Percentiles rank a stretch among this genome's conserved stretches.
Conservation (phyloP, 2,797 vertebrate genomes). For the Balearica regulorum region DNA sequence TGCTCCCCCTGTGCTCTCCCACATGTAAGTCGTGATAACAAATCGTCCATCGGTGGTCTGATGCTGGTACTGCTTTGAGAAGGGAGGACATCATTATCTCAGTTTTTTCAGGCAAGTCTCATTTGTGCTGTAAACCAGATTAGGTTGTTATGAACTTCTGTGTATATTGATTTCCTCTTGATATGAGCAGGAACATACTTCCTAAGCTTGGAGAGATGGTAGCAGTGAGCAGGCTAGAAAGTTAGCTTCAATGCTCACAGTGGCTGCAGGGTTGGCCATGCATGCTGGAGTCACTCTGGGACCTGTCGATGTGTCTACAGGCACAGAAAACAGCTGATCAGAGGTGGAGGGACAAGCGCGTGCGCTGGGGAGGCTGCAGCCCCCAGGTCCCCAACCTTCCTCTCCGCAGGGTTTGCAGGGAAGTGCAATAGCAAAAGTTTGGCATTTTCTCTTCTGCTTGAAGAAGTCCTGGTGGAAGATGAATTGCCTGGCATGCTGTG, state of each 20-base stretch:
- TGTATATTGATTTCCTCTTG: background rate
- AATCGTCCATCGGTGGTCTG: background rate
- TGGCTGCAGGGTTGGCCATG: background rate
- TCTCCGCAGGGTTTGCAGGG: background rate
- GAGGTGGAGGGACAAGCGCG: background rate
- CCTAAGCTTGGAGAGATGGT: background rate
- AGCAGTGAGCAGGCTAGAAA: background rate
- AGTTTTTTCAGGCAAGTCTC: background rate
- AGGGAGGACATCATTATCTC: background rate
- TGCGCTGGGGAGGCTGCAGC: background rate
- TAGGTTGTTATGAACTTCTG: background rate
- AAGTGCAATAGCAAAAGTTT: background rate
- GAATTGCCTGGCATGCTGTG: constrained; percentile 43
- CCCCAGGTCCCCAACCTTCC: background rate
- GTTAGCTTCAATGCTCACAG: background rate
- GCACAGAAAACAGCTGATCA: background rate
- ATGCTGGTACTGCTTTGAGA: background rate
- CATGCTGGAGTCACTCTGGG: background rate
- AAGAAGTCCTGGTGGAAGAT: constrained; percentile 53
- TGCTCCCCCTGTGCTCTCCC: background rate
- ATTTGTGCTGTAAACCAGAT: background rate
- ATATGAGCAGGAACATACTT: background rate
- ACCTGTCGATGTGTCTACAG: background rate
- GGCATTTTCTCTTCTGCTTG: constrained; percentile 27
- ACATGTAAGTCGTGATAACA: background rate